Conservation (phyloP, 2,888 invertebrate genomes). For the Ophion slaviceki region DNA sequence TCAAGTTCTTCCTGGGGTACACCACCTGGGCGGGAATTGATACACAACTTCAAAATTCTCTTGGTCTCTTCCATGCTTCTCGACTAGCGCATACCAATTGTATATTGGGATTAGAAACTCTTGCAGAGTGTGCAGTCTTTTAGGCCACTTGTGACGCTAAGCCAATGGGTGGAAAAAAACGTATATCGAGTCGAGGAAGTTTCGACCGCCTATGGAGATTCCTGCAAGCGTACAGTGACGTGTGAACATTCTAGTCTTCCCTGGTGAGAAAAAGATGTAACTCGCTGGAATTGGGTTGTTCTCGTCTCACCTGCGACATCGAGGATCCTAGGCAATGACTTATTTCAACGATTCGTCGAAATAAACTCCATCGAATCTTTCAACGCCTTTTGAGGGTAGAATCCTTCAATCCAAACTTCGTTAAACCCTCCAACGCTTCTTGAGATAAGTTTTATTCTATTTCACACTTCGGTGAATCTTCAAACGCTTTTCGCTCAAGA, state of each 20-base stretch:
- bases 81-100: too few species aligned
- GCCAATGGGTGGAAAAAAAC: too few species aligned
- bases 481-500: neutral
- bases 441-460: neutral
- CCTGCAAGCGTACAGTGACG: neutral
- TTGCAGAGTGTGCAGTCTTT: too few species aligned
- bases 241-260: neutral
- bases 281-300: neutral
- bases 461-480: neutral
- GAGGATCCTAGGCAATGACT: neutral
- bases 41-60: slow-evolving; percentile 52
- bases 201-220: neutral
- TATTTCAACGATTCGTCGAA: neutral
- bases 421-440: neutral
- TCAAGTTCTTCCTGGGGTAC: slow-evolving; percentile 63
- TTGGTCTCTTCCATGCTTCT: slow-evolving; percentile 35
- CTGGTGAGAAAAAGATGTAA: neutral
- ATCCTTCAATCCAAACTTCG: neutral
- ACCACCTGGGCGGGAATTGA: slow-evolving; percentile 67
- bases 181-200: neutral
- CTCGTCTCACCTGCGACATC: neutral
- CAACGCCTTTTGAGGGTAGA: neutral
- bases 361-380: neutral
- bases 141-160: too few species aligned
- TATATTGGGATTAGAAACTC: too few species aligned